These are phyloP conservation scores for Acronicta leporina DNA, from an alignment of 2,888 invertebrate genomes.

Conservation along the genomic window DNA sequence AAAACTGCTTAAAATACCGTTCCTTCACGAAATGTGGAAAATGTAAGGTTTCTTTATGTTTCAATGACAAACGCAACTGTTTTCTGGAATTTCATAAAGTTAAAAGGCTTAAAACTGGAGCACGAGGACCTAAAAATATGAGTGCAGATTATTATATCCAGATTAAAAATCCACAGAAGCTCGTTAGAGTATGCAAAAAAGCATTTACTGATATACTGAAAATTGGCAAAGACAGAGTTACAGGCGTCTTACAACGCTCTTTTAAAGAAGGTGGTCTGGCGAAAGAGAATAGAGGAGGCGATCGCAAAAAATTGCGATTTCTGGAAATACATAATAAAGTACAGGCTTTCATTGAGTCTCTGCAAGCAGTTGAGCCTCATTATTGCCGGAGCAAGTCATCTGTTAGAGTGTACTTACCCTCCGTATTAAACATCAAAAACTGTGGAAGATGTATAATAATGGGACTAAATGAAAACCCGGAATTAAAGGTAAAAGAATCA, in stretches of 20 bases:
- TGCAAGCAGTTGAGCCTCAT: slow-evolving; percentile 14
- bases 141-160: slow-evolving; percentile 9
- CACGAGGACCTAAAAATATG: slow-evolving; percentile 11
- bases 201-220: slow-evolving; percentile 16
- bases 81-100: background rate
- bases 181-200: slow-evolving; percentile 14
- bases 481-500: background rate
- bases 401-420: slow-evolving; percentile 10
- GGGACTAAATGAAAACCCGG: background rate
- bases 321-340: slow-evolving; percentile 12
- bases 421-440: slow-evolving; percentile 10
- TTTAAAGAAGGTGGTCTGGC: slow-evolving; percentile 14
- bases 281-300: slow-evolving; percentile 15
- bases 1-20: no score
- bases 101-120: slow-evolving; percentile 10
- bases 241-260: slow-evolving; percentile 14
- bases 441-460: slow-evolving; percentile 1
- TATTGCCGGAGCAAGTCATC: slow-evolving; percentile 5
- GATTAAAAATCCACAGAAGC: slow-evolving; percentile 17
- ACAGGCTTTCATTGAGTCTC: slow-evolving; percentile 13
- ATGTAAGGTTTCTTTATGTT: no score
- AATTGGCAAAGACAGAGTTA: slow-evolving; percentile 17
- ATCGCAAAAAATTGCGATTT: slow-evolving; percentile 11
- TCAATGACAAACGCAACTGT: no score
- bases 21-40: no score